Conservation (phyloP, 2,888 invertebrate species). For the Pachymerium ferrugineum region DNA sequence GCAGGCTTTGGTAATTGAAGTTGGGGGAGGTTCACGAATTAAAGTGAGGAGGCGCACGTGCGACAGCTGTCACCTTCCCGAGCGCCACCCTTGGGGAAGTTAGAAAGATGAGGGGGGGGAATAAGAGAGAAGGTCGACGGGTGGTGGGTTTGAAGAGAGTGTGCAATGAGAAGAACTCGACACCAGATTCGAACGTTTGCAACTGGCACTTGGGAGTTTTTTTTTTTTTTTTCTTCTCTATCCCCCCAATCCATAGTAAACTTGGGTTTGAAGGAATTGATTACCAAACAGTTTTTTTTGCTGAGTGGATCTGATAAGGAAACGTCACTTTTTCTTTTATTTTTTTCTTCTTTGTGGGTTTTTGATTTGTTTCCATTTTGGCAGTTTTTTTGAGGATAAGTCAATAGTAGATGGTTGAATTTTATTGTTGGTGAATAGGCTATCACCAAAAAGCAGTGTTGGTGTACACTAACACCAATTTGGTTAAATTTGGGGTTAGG, state of each 20-base stretch:
- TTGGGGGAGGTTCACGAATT: not conserved
- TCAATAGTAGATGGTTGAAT: too few relatives aligned
- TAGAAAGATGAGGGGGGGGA: not conserved
- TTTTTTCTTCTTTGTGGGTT: not conserved
- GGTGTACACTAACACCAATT: too few relatives aligned
- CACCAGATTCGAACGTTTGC: not conserved
- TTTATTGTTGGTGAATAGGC: too few relatives aligned
- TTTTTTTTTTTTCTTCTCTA: not conserved
- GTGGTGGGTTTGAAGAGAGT: too few relatives aligned
- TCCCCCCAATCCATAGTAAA: too few relatives aligned
- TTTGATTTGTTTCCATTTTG: too few relatives aligned
- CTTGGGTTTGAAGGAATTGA: constrained; percentile 1
- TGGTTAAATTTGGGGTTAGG: too few relatives aligned
- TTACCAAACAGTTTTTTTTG: constrained; percentile 5
- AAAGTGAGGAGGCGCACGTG: not conserved
- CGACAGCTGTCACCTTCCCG: constrained; percentile 7
- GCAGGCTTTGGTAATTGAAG: not conserved
- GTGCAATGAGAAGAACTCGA: constrained; percentile 4
- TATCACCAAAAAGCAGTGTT: too few relatives aligned
- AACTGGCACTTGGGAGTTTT: not conserved
- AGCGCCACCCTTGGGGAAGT: constrained; percentile 11
- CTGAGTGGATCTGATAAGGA: not conserved
- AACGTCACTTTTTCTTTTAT: not conserved
- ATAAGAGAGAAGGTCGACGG: not conserved
- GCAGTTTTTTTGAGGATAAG: too few relatives aligned